Evolutionary conservation across 2,113 vertebrate genomes (phyloP), one percentile per base, ranked within the genome.

Genomic region (Egretta garzetta): DNA sequence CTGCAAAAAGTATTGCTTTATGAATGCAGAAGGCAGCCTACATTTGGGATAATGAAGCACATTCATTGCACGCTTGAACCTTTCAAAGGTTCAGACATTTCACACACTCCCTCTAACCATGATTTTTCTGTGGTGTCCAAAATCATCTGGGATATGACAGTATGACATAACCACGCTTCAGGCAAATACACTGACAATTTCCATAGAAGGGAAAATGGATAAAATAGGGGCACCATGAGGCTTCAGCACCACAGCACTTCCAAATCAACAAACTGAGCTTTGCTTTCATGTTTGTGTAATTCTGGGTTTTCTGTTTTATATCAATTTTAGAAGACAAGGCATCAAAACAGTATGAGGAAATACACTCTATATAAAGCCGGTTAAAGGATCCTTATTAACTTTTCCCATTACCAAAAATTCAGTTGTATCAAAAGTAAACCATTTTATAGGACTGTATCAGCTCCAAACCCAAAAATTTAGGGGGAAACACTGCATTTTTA

Each of bases 21-120:
- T 94, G 92, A 97, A 95, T 95, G 88, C 85, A 85, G 76, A 87
- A 95, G 63, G 52, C 96, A 95, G 68, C 86, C 81, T 96, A 94
- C 71, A 60, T 73, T 93, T 62, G 50, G 70, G 77, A 77, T 89
- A 90, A 85, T 17, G 39, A 95, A 89, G 62, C 47, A 94, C 81
- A 91, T 96, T 92, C 68, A 73, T 81, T 2, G 20, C 84, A 71
- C 71, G 59, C 50, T 75, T 88, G 59, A 93, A 95, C 55, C 88
- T 92, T 93, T 79, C 77, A 91, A 59, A 89, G 60, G 87, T 87
- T 72, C 80, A 92, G 86, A 76, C 35, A 49, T 93, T 83, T 94
- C 80, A 90, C 77, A 88, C 50, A 73, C 67, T 85, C 79, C 74
- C 18, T 85, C 63, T 67, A 70, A 70, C 66, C 70, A 47, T 55